Evolutionary conservation across 2,797 vertebrate species (phyloP).

Genomic region (Liparis tanakae): DNA sequence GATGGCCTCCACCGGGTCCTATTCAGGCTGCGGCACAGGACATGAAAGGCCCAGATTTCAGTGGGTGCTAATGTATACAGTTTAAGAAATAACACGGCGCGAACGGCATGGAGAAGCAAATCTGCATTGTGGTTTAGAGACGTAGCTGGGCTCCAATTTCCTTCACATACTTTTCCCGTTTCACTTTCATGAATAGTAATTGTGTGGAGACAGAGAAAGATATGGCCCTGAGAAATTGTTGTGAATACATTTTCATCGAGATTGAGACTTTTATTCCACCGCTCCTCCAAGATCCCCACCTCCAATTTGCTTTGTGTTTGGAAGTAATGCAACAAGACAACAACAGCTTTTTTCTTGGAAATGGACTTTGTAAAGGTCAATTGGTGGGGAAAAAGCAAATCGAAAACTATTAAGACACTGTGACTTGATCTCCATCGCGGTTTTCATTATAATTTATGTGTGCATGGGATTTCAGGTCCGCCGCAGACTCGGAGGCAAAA

Average conservation of each 20-base stretch:
- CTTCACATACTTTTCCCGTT: conserved; percentile 20
- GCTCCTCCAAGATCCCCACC: neutral
- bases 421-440: conserved; percentile 30
- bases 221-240: conserved; percentile 14
- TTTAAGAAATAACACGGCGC: conserved; percentile 38
- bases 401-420: neutral
- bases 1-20: conserved; percentile 19
- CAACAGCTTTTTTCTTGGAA: conserved; percentile 3
- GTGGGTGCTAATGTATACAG: conserved; percentile 42
- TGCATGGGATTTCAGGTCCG: conserved; percentile 16
- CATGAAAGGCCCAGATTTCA: conserved; percentile 48
- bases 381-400: neutral
- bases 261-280: neutral
- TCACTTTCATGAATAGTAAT: conserved; percentile 44
- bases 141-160: conserved; percentile 38
- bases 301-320: conserved; percentile 16
- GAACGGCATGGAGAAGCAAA: conserved; percentile 38
- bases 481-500: conserved; percentile 44
- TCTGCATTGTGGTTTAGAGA: conserved; percentile 42
- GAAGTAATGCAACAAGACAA: conserved; percentile 5
- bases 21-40: conserved; percentile 33
- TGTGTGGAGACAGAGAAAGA: conserved; percentile 11
- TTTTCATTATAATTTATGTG: conserved; percentile 48
- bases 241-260: conserved; percentile 32
- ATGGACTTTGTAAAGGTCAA: neutral